phyloP scores from a whole-genome alignment of 1,140 invertebrate genomes.

The Druon quercuslanigerum region DNA sequence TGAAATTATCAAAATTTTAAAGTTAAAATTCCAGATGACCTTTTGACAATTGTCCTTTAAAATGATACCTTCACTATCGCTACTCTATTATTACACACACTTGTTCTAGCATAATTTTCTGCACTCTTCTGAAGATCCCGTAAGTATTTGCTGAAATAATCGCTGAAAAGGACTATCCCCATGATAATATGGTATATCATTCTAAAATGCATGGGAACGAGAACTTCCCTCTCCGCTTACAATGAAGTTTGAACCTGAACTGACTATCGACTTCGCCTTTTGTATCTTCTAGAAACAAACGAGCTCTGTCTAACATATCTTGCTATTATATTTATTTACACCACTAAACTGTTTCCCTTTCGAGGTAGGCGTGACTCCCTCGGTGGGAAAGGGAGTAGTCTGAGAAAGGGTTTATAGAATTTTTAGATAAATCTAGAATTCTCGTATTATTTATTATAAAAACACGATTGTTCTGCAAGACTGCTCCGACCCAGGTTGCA shows the following conservation, averaged over 20 bases:
- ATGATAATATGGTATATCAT: conserved; percentile 23
- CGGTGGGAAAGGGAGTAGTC: too few relatives aligned
- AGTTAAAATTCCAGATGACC: not conserved
- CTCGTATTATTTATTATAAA: too few relatives aligned
- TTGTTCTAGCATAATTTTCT: not conserved
- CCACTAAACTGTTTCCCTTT: too few relatives aligned
- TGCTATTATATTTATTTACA: too few relatives aligned
- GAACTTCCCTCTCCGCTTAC: conserved; percentile 49
- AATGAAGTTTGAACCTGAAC: conserved; percentile 57
- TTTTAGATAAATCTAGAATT: too few relatives aligned
- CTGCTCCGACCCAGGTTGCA: too few relatives aligned
- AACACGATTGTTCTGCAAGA: too few relatives aligned
- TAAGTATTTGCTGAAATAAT: conserved; percentile 29
- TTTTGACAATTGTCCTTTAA: not conserved
- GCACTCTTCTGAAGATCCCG: not conserved
- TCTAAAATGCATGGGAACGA: conserved; percentile 57
- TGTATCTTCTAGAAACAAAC: conserved; percentile 52
- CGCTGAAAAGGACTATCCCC: not conserved
- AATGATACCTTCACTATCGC: not conserved
- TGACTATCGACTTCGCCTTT: conserved; percentile 45
- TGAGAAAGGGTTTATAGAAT: too few relatives aligned
- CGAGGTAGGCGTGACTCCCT: too few relatives aligned
- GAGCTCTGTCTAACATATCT: conserved; percentile 52
- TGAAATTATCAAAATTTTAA: too few relatives aligned
- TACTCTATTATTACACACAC: not conserved